Percentiles rank a stretch among this genome's conserved stretches.
Conservation (phyloP, 2,888 invertebrate species). For the Plebejus anna region DNA sequence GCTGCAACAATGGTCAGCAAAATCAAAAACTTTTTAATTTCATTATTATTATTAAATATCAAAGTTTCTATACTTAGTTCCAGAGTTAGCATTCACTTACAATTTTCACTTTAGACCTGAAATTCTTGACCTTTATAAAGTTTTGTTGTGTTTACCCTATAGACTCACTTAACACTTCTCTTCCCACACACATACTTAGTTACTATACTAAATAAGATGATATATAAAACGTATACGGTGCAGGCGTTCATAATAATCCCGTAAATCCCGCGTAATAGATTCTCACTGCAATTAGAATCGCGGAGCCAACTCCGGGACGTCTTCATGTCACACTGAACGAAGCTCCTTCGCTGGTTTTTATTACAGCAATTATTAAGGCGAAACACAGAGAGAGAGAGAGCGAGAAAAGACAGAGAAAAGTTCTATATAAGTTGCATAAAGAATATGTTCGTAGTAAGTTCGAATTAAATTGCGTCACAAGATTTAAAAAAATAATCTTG, state of each 20-base stretch:
- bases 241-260: constrained; percentile 37
- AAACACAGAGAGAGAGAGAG: background rate
- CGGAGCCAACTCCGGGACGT: constrained; percentile 42
- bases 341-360: constrained; percentile 33
- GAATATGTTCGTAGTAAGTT: too few species aligned
- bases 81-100: too few species aligned
- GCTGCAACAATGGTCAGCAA: too few species aligned
- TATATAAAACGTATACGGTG: constrained; percentile 6
- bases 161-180: background rate
- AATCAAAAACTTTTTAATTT: too few species aligned
- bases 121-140: too few species aligned
- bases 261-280: constrained; percentile 44
- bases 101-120: too few species aligned
- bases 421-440: too few species aligned
- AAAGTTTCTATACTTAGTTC: too few species aligned
- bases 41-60: too few species aligned
- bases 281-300: constrained; percentile 45
- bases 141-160: background rate
- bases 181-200: background rate
- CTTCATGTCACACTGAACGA: constrained; percentile 42
- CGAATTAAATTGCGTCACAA: too few species aligned
- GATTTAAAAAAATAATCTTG: too few species aligned
- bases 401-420: background rate
- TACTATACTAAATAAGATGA: background rate
- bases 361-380: background rate